Base-by-base conservation (phyloP, 2,797 vertebrate genomes). In the Syndactyla subalaris region DNA sequence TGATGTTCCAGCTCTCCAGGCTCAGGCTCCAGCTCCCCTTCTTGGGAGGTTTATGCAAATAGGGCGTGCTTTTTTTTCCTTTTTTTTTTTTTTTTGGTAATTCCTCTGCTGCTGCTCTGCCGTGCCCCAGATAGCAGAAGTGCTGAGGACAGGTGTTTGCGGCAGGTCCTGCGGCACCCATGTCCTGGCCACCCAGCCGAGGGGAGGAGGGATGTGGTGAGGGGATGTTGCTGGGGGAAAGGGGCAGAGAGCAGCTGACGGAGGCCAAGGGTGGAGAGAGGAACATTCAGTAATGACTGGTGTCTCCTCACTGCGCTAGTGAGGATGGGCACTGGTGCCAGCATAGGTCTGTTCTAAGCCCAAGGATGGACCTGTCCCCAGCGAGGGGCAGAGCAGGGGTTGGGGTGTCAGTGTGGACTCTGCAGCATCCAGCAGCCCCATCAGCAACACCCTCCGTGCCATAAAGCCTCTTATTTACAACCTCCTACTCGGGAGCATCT, bases 91-190 rank as follows among this genome's bases (percentile, higher is more conserved):
- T 59, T 59, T 88, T 89, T 80, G 76, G 81, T 49, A 87, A 92
- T 93, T 95, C 92, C 86, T 90, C 55, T 0, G 72, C 68, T 93
- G 89, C 95, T 51, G 70, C 87, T 94, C 80, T 14, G 34, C 83
- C 5, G n/a, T 95, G 96, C 80, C 97, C 96, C 96, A 95, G 95
- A 96, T 97, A 92, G 92, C 74, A 92, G 93, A 97, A 97, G 81
- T 95, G 94, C 94, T 96, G 95, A 96, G 93, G 93, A 92, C 90
- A 87, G 92, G 84, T 75, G 16, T 91, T 96, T 91, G 88, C 55
- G 38, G 62, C 75, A 65, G 67, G 93, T 81, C 95, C 89, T 95
- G 95, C 91, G n/a, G 93, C 57, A 88, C 84, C 84, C 30, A 22
- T 2, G 23, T 80, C 81, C 86, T 16, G 10, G 59, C 89, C 12